Conservation (phyloP, 1,140 invertebrate species). For the Calephelis virginiensis region DNA sequence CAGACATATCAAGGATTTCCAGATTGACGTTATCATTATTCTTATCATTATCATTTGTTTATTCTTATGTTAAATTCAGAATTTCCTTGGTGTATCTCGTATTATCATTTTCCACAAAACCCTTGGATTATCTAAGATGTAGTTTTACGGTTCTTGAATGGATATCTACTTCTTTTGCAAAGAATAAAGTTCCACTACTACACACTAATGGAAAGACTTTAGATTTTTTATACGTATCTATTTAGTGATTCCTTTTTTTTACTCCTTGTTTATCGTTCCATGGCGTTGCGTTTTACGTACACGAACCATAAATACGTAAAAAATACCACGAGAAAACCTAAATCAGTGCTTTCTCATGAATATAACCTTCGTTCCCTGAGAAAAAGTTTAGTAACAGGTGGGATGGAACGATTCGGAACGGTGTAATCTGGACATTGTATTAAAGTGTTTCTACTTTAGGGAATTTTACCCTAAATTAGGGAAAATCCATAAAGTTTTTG, state of each 20-base stretch:
- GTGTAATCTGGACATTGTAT: conserved; percentile 36
- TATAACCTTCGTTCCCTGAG: conserved; percentile 21
- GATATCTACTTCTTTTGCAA: no score
- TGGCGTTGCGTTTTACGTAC: background rate
- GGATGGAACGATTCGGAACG: conserved; percentile 57
- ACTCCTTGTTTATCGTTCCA: conserved; percentile 3
- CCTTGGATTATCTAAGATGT: no score
- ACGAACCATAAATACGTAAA: background rate
- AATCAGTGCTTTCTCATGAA: conserved; percentile 15
- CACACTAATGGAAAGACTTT: no score
- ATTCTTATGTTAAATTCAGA: no score
- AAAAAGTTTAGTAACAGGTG: conserved; percentile 39
- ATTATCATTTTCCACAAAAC: no score
- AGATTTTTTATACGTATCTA: background rate
- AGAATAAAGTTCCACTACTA: no score
- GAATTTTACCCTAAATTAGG: no score
- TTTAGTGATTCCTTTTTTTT: background rate
- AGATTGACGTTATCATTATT: background rate
- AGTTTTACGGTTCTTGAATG: no score
- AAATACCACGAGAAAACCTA: conserved; percentile 14
- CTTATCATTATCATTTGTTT: background rate
- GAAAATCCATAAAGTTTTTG: no score
- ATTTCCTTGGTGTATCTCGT: no score
- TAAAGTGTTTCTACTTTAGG: conserved; percentile 24
- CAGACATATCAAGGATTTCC: background rate